phyloP scores from a whole-genome alignment of 2,888 invertebrate species.

The Alentia gelatinosa region DNA sequence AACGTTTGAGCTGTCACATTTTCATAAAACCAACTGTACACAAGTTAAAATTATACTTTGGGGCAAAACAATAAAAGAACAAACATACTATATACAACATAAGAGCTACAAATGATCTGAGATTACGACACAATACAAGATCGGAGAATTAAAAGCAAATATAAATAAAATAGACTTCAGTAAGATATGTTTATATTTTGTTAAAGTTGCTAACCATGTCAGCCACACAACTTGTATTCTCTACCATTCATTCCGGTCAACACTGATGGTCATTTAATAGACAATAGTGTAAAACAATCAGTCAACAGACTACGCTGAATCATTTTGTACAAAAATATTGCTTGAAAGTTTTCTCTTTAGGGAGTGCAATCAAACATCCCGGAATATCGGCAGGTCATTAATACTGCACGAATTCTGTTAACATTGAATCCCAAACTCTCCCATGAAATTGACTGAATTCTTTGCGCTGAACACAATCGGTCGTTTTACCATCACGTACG shows the following conservation, averaged over 20 bases:
- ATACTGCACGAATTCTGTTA: not conserved
- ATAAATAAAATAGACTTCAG: not conserved
- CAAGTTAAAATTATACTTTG: not conserved
- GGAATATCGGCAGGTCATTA: not conserved
- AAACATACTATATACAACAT: not conserved
- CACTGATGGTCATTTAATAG: not conserved
- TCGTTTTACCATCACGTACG: not conserved
- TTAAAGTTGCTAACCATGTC: not conserved
- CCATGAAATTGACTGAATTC: not conserved
- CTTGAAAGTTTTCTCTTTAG: not conserved
- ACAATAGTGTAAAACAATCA: not conserved
- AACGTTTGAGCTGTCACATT: conserved; percentile 27
- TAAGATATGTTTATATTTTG: not conserved
- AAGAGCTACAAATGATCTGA: not conserved
- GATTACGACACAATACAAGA: not conserved
- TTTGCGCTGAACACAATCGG: not conserved
- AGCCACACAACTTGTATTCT: conserved; percentile 1
- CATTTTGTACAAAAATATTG: conserved; percentile 9
- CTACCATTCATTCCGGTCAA: not conserved
- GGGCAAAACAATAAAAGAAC: not conserved
- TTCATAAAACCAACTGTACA: conserved; percentile 7
- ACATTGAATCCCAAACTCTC: not conserved
- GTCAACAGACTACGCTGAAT: not conserved
- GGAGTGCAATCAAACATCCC: not conserved
- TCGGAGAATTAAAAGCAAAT: conserved; percentile 10